Percentiles rank a stretch among this genome's conserved stretches.
These are phyloP conservation scores for Pteropus rufus DNA, from an alignment of 2,797 vertebrate species.

Conservation along the genomic window DNA sequence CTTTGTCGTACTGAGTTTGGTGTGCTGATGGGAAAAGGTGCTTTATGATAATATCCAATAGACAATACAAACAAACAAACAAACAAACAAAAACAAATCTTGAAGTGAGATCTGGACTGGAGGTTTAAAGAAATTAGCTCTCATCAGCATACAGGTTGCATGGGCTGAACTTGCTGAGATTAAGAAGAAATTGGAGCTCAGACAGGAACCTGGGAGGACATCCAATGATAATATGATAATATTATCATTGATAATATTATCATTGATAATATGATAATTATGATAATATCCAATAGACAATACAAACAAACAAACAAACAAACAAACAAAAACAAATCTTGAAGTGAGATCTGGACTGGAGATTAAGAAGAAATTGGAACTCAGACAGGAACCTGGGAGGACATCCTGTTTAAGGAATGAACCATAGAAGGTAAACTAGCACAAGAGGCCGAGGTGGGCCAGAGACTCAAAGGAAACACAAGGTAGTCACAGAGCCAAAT, in stretches of 20 bases:
- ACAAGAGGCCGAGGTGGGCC: neutral
- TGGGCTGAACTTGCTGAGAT: neutral
- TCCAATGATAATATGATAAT: too few relatives aligned
- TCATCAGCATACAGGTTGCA: neutral
- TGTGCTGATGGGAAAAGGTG: neutral
- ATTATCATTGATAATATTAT: too few relatives aligned
- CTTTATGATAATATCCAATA: neutral
- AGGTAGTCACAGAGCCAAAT: neutral
- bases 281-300: too few relatives aligned
- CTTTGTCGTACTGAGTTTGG: neutral
- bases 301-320: too few relatives aligned
- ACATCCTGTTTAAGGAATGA: neutral
- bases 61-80: neutral
- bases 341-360: too few relatives aligned
- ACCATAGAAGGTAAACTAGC: neutral
- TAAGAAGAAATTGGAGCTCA: neutral
- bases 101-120: neutral
- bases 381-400: neutral
- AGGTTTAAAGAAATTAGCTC: neutral
- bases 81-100: neutral
- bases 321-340: too few relatives aligned
- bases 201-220: neutral
- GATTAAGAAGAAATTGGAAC: neutral
- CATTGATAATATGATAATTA: too few relatives aligned
- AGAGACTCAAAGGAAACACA: neutral